Evolutionary conservation across 2,888 invertebrate species (phyloP), one percentile per base, ranked within the genome.

Genomic region (Andrena praecox): DNA sequence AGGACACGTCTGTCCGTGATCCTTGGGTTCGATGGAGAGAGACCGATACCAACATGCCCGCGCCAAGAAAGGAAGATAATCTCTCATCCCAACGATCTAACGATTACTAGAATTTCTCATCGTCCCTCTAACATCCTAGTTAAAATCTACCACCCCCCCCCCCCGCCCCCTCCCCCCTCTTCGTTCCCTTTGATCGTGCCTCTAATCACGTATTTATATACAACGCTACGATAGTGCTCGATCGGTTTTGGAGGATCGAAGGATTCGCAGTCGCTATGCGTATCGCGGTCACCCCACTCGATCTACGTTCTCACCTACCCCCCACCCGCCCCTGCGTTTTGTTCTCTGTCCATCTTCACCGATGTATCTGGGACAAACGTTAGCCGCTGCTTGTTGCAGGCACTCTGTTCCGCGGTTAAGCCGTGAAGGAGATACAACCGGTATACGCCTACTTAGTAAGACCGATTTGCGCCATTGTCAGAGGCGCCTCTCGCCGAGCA

Each of bases 321-420:
- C 29, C 29, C 3, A 2, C 29, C 12, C 4, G 5, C 16, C 42
- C 4, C 16, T 3, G 0, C 16, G 42, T 42, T 27, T 68, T 74
- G 70, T 64, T 66, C 54, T 67, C 60, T 83, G 77, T 82, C 66
- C 68, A 67, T 71, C 73, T 59, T 33, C n/a, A 48, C 59, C 70
- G 42, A 66, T 20, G 56, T 76, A 77, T 77, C 68, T 80, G 72
- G 85, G 77, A 81, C 68, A 70, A 82, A 84, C 79, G 81, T 74
- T 70, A 78, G 67, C 69, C 82, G 78, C 82, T 77, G 73, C 76
- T 85, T 79, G 56, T 84, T 80, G 70, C 76, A 88, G 89, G 87
- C 87, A 86, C 89, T 88, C 87, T 82, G 80, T 56, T 84, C 84
- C 82, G 77, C 86, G 85, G 77, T 85, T 84, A 76, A 86, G 77